Evolutionary conservation across 2,888 invertebrate species (phyloP).

Genomic region (Scaptodrosophila latifasciaeformis): DNA sequence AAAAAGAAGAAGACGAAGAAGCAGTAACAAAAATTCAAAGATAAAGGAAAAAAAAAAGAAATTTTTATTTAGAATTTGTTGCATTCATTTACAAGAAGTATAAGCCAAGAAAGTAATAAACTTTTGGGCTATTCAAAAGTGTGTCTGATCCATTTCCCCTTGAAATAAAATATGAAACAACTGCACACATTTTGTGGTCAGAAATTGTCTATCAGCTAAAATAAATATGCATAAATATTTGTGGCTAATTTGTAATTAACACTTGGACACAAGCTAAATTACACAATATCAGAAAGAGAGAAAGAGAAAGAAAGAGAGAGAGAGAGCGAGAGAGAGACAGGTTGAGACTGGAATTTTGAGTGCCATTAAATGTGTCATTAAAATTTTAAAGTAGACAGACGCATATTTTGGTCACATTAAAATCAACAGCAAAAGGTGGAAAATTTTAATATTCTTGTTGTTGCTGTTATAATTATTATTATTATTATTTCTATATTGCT

Average conservation of each 20-base stretch:
- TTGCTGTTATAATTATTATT: too few relatives aligned
- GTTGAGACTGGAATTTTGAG: not conserved
- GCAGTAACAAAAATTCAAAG: not conserved
- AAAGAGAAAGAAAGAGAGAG: not conserved
- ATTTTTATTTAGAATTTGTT: constrained; percentile 11
- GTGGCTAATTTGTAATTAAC: constrained; percentile 7
- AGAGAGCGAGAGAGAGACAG: too few relatives aligned
- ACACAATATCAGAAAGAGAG: not conserved
- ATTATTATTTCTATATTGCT: too few relatives aligned
- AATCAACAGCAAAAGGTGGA: not conserved
- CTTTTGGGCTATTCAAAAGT: constrained; percentile 19
- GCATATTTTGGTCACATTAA: not conserved
- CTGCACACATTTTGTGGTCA: constrained; percentile 59
- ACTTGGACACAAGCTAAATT: not conserved
- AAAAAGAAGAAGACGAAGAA: constrained; percentile 15
- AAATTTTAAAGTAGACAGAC: constrained; percentile 20
- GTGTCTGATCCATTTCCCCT: not conserved
- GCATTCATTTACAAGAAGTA: not conserved
- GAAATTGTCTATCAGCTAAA: constrained; percentile 28
- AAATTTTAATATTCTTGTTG: too few relatives aligned
- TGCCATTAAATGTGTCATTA: constrained; percentile 6
- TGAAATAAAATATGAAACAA: constrained; percentile 8
- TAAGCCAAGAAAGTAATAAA: constrained; percentile 38
- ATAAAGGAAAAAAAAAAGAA: constrained; percentile 18
- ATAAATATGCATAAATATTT: not conserved